Conservation (phyloP, 1,140 invertebrate species). For the Steinernema feltiae region DNA sequence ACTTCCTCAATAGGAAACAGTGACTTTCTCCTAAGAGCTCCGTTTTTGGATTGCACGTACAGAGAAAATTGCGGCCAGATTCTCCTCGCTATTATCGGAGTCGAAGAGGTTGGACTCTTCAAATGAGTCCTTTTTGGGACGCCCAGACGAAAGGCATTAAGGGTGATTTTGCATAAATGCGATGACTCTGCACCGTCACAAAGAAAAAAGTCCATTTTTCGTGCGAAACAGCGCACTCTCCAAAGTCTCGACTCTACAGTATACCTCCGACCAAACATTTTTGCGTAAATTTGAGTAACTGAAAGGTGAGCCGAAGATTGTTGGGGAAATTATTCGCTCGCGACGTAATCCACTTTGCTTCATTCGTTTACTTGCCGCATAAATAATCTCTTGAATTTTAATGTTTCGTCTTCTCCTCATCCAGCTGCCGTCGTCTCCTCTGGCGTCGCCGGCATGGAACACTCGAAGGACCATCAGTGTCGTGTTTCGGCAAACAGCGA, state of each 20-base stretch:
- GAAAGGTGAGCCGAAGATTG: not conserved
- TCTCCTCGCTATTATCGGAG: not conserved
- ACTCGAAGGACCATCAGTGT: not conserved
- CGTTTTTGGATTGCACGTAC: not conserved
- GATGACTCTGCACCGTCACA: no score
- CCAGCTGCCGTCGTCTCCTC: not conserved
- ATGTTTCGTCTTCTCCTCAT: not conserved
- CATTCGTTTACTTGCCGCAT: not conserved
- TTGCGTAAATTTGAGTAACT: no score
- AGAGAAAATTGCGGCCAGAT: conserved; percentile 1
- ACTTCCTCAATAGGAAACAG: not conserved
- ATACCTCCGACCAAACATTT: no score
- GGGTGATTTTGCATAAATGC: no score
- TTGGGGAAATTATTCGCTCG: not conserved
- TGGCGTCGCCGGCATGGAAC: not conserved
- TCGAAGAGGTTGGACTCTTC: not conserved
- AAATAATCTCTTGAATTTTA: not conserved
- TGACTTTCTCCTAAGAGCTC: not conserved
- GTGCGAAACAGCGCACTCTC: no score
- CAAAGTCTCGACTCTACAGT: no score
- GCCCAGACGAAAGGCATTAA: no score
- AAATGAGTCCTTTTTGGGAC: no score
- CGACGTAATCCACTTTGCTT: not conserved
- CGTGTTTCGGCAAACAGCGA: conserved; percentile 10
- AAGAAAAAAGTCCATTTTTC: no score